Percentiles rank a stretch among this genome's conserved stretches.
Evolutionary conservation across 1,140 invertebrate genomes (phyloP).

Genomic region (Drosophila asahinai): DNA sequence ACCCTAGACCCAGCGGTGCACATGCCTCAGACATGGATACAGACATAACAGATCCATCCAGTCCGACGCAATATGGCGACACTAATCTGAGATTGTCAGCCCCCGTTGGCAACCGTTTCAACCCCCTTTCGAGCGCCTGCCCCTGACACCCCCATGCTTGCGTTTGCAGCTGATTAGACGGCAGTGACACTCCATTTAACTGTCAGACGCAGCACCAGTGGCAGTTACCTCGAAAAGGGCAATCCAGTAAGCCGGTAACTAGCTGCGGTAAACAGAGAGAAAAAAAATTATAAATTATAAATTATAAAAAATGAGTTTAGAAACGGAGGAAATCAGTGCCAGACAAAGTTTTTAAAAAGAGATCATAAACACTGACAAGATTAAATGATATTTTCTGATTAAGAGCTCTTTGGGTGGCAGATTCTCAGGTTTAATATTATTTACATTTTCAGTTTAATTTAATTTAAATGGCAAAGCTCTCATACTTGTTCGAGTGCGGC

Average conservation of each 20-base stretch:
- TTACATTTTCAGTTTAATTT: background rate
- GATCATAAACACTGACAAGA: too few relatives aligned
- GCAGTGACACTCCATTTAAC: constrained; percentile 56
- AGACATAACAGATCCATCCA: constrained; percentile 19
- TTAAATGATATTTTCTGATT: too few relatives aligned
- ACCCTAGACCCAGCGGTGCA: constrained; percentile 20
- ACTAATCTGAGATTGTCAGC: constrained; percentile 51
- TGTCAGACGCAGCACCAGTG: constrained; percentile 44
- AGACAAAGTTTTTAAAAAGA: too few relatives aligned
- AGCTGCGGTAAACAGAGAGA: too few relatives aligned
- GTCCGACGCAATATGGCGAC: constrained; percentile 55
- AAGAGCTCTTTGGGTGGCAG: background rate
- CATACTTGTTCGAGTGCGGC: background rate
- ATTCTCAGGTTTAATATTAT: too few relatives aligned
- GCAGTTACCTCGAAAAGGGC: constrained; percentile 33
- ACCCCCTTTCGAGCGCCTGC: background rate
- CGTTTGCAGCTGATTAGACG: constrained; percentile 53
- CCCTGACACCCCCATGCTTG: background rate
- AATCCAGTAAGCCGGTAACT: constrained; percentile 6
- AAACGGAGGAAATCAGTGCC: too few relatives aligned
- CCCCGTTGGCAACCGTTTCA: background rate
- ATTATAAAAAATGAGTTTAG: too few relatives aligned
- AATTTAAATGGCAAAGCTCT: too few relatives aligned
- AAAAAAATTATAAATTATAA: too few relatives aligned
- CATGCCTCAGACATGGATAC: too few relatives aligned